Percentiles rank a stretch among this genome's conserved stretches.
phyloP scores from a whole-genome alignment of 2,113 vertebrate species.

The Hyaena hyaena region DNA sequence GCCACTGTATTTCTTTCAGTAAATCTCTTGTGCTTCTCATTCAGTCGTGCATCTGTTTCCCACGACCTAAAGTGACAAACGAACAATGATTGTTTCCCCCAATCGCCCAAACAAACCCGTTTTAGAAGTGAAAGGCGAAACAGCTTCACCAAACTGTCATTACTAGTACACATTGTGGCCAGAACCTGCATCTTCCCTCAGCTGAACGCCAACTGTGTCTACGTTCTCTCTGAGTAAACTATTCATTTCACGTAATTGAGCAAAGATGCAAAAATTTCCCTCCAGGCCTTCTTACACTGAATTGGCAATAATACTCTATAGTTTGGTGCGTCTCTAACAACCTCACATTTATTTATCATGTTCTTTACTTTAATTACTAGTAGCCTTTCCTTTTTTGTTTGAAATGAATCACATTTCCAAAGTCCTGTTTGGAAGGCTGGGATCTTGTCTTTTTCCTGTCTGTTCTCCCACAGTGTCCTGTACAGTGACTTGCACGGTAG shows the following conservation, averaged over 20 bases:
- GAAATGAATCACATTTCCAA: constrained; percentile 1
- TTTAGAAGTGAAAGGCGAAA: not conserved
- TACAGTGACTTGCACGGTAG: not conserved
- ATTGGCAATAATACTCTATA: constrained; percentile 3
- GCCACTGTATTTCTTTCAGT: not conserved
- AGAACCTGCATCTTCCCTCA: not conserved
- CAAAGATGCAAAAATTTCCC: constrained; percentile 30
- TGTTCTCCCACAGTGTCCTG: not conserved
- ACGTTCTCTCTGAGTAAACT: not conserved
- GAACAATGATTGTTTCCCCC: not conserved
- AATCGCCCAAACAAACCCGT: not conserved
- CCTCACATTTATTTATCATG: constrained; percentile 48
- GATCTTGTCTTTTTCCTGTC: not conserved
- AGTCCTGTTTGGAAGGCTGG: not conserved
- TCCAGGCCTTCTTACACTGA: not conserved
- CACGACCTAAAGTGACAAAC: not conserved
- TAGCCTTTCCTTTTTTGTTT: not conserved
- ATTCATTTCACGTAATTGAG: constrained; percentile 35
- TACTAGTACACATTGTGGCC: not conserved
- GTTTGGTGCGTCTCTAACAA: constrained; percentile 41
- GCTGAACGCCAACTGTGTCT: not conserved
- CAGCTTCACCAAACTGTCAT: not conserved
- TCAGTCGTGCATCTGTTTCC: not conserved
- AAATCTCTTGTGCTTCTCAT: not conserved
- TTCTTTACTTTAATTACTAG: constrained; percentile 35